Evolutionary conservation across 1,140 invertebrate genomes (phyloP).

Genomic region (Drosophila biarmipes): DNA sequence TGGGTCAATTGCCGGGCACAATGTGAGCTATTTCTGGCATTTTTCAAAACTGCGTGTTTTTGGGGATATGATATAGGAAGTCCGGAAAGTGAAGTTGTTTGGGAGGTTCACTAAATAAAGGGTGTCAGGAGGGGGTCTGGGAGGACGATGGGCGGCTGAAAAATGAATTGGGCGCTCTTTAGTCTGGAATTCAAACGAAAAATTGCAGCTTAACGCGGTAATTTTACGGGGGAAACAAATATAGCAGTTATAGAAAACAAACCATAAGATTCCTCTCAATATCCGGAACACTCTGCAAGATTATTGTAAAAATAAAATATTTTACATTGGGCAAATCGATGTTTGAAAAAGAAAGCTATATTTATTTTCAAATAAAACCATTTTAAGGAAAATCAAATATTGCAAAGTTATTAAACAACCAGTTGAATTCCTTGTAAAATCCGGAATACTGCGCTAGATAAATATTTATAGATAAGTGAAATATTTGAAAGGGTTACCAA

Average conservation of each 20-base stretch:
- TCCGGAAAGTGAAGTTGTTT: neutral
- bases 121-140: too few species aligned
- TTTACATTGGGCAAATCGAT: neutral
- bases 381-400: too few species aligned
- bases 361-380: neutral
- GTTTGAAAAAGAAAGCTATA: neutral
- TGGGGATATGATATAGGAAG: slow-evolving; percentile 28
- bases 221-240: neutral
- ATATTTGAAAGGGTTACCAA: too few species aligned
- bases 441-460: too few species aligned
- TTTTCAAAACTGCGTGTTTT: slow-evolving; percentile 25
- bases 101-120: neutral
- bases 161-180: neutral
- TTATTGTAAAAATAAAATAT: too few species aligned
- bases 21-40: slow-evolving; percentile 50
- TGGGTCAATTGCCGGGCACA: slow-evolving; percentile 54
- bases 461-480: too few species aligned
- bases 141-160: neutral
- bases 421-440: too few species aligned
- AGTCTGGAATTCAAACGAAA: neutral
- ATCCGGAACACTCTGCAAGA: too few species aligned
- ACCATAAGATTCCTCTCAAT: too few species aligned
- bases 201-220: neutral
- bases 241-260: neutral
- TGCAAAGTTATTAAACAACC: too few species aligned